Evolutionary conservation across 2,888 invertebrate species (phyloP).

Genomic region (Thereva unica): DNA sequence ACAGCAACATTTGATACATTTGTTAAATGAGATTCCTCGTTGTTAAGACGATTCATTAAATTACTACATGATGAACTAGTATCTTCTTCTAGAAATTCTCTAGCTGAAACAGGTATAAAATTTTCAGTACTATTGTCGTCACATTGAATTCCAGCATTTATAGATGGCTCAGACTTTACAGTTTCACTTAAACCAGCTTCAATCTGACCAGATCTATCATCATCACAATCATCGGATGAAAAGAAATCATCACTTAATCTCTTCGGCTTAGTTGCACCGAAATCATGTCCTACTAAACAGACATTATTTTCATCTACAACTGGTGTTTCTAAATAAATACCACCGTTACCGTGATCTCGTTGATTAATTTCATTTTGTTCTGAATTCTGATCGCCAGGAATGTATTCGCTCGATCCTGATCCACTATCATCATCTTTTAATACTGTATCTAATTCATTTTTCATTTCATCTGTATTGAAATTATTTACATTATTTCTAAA

Average conservation of each 20-base stretch:
- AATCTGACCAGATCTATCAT: slow-evolving; percentile 30
- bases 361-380: slow-evolving; percentile 15
- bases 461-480: slow-evolving; percentile 15
- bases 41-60: slow-evolving; percentile 25
- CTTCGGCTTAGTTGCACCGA: slow-evolving; percentile 53
- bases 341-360: slow-evolving; percentile 44
- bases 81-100: slow-evolving; percentile 32
- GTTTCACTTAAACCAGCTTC: slow-evolving; percentile 16
- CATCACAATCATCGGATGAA: slow-evolving; percentile 47
- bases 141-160: slow-evolving; percentile 23
- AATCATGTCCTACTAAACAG: slow-evolving; percentile 41
- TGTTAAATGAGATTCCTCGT: slow-evolving; percentile 11
- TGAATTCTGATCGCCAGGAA: slow-evolving; percentile 7
- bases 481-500: slow-evolving; percentile 16
- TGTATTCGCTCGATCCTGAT: slow-evolving; percentile 25
- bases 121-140: slow-evolving; percentile 27
- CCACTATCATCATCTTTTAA: slow-evolving; percentile 28
- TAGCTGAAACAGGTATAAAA: slow-evolving; percentile 5
- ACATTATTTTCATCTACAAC: slow-evolving; percentile 53
- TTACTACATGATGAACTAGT: slow-evolving; percentile 38
- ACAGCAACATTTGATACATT: neutral
- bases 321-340: slow-evolving; percentile 56
- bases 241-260: slow-evolving; percentile 57
- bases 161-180: slow-evolving; percentile 16
- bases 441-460: slow-evolving; percentile 21